Conservation (phyloP, 2,797 vertebrate genomes). For the Channallabes apus region DNA sequence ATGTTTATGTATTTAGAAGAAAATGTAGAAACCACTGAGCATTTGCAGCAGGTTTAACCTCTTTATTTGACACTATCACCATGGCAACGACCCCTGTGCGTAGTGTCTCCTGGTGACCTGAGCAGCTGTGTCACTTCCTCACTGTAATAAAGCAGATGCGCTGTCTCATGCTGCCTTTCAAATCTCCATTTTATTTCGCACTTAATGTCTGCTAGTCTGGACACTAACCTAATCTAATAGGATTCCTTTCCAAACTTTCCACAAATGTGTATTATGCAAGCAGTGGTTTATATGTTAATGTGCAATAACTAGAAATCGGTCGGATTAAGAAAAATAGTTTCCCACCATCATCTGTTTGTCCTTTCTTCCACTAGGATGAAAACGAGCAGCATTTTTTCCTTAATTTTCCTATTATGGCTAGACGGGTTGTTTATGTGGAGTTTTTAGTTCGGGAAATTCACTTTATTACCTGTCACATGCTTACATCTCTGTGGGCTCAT, state of each 20-base stretch:
- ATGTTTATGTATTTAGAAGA: constrained; percentile 26
- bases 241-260: not conserved
- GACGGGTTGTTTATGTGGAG: constrained; percentile 13
- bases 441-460: not conserved
- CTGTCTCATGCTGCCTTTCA: not conserved
- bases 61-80: constrained; percentile 62
- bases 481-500: not conserved
- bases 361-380: not conserved
- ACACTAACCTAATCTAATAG: not conserved
- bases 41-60: constrained; percentile 52
- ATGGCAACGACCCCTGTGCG: constrained; percentile 69
- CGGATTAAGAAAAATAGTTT: not conserved
- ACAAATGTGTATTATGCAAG: not conserved
- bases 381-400: not conserved
- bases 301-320: not conserved
- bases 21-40: constrained; percentile 38
- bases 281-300: not conserved
- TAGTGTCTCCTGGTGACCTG: constrained; percentile 72
- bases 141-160: constrained; percentile 62
- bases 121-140: constrained; percentile 81
- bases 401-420: not conserved
- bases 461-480: constrained; percentile 11
- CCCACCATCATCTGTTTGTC: not conserved
- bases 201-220: constrained; percentile 5
- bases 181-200: constrained; percentile 25